Evolutionary conservation across 2,113 vertebrate species (phyloP), one percentile per base, ranked within the genome.

Genomic region (Progne subis): DNA sequence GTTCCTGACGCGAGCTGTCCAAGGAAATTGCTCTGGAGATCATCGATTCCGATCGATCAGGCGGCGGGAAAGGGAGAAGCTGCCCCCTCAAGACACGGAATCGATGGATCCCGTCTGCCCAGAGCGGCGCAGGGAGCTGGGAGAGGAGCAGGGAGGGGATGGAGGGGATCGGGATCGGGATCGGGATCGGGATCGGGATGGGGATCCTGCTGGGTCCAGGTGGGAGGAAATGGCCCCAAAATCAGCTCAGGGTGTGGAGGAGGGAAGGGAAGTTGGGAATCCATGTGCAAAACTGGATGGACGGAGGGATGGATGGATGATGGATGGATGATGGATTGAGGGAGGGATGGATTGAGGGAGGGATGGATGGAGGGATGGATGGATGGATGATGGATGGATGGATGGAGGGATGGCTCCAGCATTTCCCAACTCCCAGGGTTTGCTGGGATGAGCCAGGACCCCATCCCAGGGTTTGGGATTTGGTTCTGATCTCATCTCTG

Each of bases 241-340:
- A 32, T 1, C 0, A 14, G 17, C 53, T 19, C 18, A 5, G 2
- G 14, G 1, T 32, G 49, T 0, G 5, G 19, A 0, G 0, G 29
- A 60, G 41, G 31, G 52, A 57, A 46, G 11, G 31, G 52, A 57
- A 46, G 11, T 4, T 4, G 34, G 1, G 0, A 3, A 18, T 12
- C 12, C 18, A 2, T 0, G 9, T 4, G 65, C 1, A 11, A 24
- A 60, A 29, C 8, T 1, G 52, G 34, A 49, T n/a, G 69, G 41
- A 57, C 4, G 50, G 50, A 64, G 4, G 65, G 44, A 68, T 26
- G 46, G 46, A 72, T 8, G 29, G 49, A 49, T 49, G 47, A 47
- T 49, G 47, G 47, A 49, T 49, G 47, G 47, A 49, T 43, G 41
- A 14, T 11, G 41, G 11, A 41, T 41, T 5, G 11, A 41, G 5